These are phyloP conservation scores for Merodon equestris DNA, from an alignment of 2,888 invertebrate genomes.

Conservation along the genomic window DNA sequence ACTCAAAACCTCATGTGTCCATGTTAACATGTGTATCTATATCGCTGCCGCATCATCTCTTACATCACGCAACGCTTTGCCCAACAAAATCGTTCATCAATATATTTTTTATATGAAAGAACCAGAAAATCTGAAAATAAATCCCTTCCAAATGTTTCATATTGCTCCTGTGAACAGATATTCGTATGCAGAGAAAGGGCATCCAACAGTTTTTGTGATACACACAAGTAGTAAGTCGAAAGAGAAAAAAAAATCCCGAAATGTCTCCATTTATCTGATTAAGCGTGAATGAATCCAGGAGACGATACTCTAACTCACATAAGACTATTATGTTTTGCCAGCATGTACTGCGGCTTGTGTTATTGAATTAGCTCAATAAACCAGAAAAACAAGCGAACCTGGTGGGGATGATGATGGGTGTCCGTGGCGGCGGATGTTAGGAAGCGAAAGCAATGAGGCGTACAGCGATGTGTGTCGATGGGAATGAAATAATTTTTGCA, in stretches of 20 bases:
- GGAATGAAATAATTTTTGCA: constrained; percentile 67
- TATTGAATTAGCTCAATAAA: constrained; percentile 80
- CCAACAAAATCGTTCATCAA: constrained; percentile 74
- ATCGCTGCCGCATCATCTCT: too few species aligned
- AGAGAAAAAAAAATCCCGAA: constrained; percentile 36
- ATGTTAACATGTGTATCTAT: too few species aligned
- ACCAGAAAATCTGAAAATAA: constrained; percentile 71
- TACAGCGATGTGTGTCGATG: constrained; percentile 71
- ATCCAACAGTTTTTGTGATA: constrained; percentile 53
- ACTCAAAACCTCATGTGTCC: too few species aligned
- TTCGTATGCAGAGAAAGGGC: constrained; percentile 52
- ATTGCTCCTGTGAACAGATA: constrained; percentile 44
- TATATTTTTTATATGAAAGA: constrained; percentile 77
- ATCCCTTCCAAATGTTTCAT: constrained; percentile 13
- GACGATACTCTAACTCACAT: constrained; percentile 61
- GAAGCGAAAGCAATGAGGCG: constrained; percentile 71
- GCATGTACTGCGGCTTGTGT: constrained; percentile 73
- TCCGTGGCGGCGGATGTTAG: constrained; percentile 45
- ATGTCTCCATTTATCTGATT: constrained; percentile 76
- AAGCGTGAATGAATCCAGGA: constrained; percentile 76
- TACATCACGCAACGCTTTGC: constrained; percentile 16
- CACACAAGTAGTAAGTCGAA: constrained; percentile 22
- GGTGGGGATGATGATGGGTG: constrained; percentile 42
- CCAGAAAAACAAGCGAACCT: constrained; percentile 78
- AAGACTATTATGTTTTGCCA: constrained; percentile 62